phyloP scores from a whole-genome alignment of 2,797 vertebrate genomes.

The Poeciliopsis presidionis region DNA sequence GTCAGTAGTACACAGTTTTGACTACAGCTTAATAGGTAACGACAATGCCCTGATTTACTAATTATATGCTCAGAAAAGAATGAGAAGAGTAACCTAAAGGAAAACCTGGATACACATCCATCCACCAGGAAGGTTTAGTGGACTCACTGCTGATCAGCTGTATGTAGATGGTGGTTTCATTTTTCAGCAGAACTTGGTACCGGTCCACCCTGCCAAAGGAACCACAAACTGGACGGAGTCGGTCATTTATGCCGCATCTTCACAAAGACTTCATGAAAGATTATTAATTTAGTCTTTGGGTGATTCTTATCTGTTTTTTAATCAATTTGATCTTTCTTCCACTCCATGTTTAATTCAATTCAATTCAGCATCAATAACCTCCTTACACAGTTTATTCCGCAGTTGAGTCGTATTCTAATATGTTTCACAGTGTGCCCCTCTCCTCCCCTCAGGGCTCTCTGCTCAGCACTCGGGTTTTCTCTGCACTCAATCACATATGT shows the following conservation, averaged over 20 bases:
- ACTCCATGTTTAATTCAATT: conserved; percentile 38
- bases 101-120: neutral
- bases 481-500: conserved; percentile 26
- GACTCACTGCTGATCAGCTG: neutral
- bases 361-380: conserved; percentile 68
- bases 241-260: neutral
- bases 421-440: conserved; percentile 63
- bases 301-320: neutral
- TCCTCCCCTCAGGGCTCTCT: conserved; percentile 60
- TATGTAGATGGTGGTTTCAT: neutral
- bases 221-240: neutral
- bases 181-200: neutral
- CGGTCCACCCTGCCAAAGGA: neutral
- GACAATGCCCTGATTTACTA: neutral
- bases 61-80: neutral
- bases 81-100: neutral
- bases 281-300: neutral
- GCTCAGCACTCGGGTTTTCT: conserved; percentile 55
- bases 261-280: neutral
- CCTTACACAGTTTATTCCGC: conserved; percentile 69
- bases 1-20: neutral
- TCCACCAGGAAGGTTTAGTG: neutral
- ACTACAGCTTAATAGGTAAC: neutral
- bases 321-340: conserved; percentile 16
- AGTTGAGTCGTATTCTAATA: conserved; percentile 58